Percentiles rank a stretch among this genome's conserved stretches.
Evolutionary conservation across 2,797 vertebrate genomes (phyloP).

Genomic region (Enteromius viviparus): DNA sequence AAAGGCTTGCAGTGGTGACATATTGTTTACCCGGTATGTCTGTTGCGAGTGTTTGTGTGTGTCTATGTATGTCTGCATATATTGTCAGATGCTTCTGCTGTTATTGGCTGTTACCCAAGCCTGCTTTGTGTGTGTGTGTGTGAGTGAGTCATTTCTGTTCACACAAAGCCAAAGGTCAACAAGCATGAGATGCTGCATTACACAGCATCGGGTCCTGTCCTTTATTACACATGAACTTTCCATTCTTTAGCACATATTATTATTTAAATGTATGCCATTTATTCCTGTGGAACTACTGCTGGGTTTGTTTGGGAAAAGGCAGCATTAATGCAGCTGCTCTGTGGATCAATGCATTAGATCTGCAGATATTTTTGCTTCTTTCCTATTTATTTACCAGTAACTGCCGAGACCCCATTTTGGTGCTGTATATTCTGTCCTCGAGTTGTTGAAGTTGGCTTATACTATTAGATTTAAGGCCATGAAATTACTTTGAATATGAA

Average conservation of each 20-base stretch:
- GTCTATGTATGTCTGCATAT: slow-evolving; percentile 50
- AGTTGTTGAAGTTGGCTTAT: background rate
- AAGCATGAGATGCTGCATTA: slow-evolving; percentile 60
- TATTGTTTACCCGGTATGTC: slow-evolving; percentile 15
- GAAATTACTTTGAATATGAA: background rate
- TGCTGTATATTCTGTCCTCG: background rate
- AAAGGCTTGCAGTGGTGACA: slow-evolving; percentile 59
- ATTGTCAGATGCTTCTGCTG: slow-evolving; percentile 45
- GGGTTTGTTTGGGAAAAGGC: background rate
- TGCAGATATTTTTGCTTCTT: slow-evolving; percentile 1
- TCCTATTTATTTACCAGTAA: background rate
- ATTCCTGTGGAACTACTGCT: slow-evolving; percentile 44
- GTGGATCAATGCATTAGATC: too few relatives aligned
- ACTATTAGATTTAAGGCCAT: background rate
- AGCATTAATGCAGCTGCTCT: slow-evolving; percentile 3
- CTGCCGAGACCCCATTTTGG: background rate
- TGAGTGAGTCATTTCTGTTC: slow-evolving; percentile 59
- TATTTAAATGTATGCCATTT: slow-evolving; percentile 67
- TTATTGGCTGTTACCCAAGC: slow-evolving; percentile 39
- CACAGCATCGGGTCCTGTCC: slow-evolving; percentile 62
- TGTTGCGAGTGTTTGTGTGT: slow-evolving; percentile 51
- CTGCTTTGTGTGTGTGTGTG: slow-evolving; percentile 17
- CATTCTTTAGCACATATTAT: slow-evolving; percentile 59
- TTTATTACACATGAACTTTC: slow-evolving; percentile 68
- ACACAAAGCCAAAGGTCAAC: slow-evolving; percentile 66